Percentiles rank a stretch among this genome's conserved stretches.
phyloP scores from a whole-genome alignment of 2,888 invertebrate species.

The Sphaerophoria rueppellii region DNA sequence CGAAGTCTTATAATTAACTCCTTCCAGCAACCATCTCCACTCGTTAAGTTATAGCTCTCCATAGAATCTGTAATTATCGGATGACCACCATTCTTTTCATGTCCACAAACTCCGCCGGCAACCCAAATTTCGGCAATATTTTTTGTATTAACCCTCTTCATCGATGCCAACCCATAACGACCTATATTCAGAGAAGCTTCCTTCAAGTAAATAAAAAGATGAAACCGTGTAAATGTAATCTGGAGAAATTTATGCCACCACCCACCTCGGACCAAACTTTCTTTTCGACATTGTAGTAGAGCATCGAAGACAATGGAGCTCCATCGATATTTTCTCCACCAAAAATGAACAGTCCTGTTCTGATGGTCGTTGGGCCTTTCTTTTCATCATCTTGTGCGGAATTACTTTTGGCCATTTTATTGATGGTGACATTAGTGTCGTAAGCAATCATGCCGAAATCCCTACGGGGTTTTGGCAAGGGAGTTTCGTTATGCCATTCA shows the following conservation, averaged over 20 bases:
- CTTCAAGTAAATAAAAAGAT: constrained; percentile 13
- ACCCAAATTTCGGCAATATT: constrained; percentile 85
- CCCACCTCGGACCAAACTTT: constrained; percentile 76
- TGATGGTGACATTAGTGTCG: constrained; percentile 80
- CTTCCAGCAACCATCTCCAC: constrained; percentile 49
- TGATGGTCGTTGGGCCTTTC: background rate
- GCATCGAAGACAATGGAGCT: constrained; percentile 74
- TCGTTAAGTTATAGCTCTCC: constrained; percentile 74
- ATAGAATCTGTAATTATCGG: constrained; percentile 75
- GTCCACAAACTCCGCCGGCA: constrained; percentile 86
- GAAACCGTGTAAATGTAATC: constrained; percentile 26
- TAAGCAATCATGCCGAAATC: constrained; percentile 88
- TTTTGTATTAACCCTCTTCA: constrained; percentile 72
- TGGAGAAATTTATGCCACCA: constrained; percentile 38
- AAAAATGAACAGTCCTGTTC: constrained; percentile 85
- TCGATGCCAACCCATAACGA: constrained; percentile 76
- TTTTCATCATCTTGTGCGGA: constrained; percentile 38
- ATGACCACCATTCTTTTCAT: constrained; percentile 39
- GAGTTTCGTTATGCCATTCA: constrained; percentile 86
- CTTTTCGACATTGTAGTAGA: constrained; percentile 75
- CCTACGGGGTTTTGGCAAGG: constrained; percentile 85
- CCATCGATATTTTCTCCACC: constrained; percentile 87
- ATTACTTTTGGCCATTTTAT: constrained; percentile 21
- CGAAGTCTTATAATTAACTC: constrained; percentile 46
- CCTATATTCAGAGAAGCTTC: constrained; percentile 75